Evolutionary conservation across 2,113 vertebrate species (phyloP).

Genomic region (Zapus hudsonius): DNA sequence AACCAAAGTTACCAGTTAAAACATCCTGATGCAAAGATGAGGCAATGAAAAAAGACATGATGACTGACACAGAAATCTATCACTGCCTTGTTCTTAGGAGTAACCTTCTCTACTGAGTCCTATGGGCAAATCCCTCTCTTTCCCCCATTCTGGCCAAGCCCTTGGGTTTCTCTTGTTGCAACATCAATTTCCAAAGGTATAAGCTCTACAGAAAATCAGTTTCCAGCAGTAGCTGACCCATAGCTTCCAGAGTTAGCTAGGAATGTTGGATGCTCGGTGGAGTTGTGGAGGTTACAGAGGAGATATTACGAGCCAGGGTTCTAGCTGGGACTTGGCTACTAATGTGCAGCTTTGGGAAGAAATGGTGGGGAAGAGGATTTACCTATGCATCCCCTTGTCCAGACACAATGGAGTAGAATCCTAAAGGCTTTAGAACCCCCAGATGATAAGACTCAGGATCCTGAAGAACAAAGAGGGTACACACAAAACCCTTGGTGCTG

Average conservation of each 20-base stretch:
- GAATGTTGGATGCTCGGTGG: not conserved
- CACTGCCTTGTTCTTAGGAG: not conserved
- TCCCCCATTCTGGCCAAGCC: not conserved
- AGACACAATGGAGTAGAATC: not conserved
- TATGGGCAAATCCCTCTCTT: not conserved
- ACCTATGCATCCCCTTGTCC: not conserved
- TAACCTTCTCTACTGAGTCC: not conserved
- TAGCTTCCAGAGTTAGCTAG: not conserved
- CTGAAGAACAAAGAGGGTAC: not conserved
- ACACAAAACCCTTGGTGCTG: not conserved
- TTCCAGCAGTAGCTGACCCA: not conserved
- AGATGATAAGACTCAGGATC: not conserved
- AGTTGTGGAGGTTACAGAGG: fast-evolving
- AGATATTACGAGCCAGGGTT: not conserved
- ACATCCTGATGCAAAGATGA: not conserved
- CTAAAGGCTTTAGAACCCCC: not conserved
- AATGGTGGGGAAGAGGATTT: not conserved
- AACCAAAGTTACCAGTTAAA: not conserved
- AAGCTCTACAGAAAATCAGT: not conserved
- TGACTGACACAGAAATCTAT: not conserved
- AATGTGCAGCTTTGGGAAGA: not conserved
- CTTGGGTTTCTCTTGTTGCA: not conserved
- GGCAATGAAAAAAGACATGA: not conserved
- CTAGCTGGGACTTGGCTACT: too few relatives aligned
- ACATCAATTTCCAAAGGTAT: not conserved